Percentiles rank a stretch among this genome's conserved stretches.
These are phyloP conservation scores for Tachysurus fulvidraco DNA, from an alignment of 2,113 vertebrate genomes.

Conservation along the genomic window DNA sequence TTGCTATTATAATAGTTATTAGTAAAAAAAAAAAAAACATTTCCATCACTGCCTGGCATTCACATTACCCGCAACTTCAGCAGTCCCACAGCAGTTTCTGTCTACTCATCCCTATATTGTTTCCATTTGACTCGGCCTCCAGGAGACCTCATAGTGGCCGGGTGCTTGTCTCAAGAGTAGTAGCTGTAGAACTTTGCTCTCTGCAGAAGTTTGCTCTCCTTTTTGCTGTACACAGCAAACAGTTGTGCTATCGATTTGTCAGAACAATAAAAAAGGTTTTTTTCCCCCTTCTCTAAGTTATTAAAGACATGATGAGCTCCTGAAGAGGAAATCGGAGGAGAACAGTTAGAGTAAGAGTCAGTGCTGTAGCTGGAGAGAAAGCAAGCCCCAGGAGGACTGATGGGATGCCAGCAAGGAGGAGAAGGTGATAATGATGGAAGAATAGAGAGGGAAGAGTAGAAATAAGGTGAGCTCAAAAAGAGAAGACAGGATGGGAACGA, in stretches of 20 bases:
- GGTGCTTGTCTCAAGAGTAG: slow-evolving; percentile 1
- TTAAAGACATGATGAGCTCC: slow-evolving; percentile 34
- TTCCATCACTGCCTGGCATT: neutral
- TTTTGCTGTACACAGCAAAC: slow-evolving; percentile 21
- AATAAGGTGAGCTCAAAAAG: neutral
- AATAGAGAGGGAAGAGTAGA: neutral
- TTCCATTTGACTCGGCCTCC: slow-evolving; percentile 11
- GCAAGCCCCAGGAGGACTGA: neutral
- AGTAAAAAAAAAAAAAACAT: too few species aligned
- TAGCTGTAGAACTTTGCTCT: slow-evolving; percentile 28
- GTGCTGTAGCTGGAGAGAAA: neutral
- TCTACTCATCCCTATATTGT: neutral
- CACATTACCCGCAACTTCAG: neutral
- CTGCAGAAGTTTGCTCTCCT: slow-evolving; percentile 25
- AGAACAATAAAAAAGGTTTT: slow-evolving; percentile 19
- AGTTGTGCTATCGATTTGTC: slow-evolving; percentile 37
- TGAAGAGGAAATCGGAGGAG: slow-evolving; percentile 2
- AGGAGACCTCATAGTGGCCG: neutral
- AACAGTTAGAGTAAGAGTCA: neutral
- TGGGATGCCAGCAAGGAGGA: neutral
- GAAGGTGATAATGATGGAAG: slow-evolving; percentile 26
- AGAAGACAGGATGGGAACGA: neutral
- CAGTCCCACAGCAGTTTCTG: neutral
- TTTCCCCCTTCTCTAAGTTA: slow-evolving; percentile 25
- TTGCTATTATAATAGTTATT: neutral